A percentile compares a stretch with the other conserved stretches of the same genome.
Conservation (phyloP, 2,797 vertebrate species). For the Sebastes variabilis region DNA sequence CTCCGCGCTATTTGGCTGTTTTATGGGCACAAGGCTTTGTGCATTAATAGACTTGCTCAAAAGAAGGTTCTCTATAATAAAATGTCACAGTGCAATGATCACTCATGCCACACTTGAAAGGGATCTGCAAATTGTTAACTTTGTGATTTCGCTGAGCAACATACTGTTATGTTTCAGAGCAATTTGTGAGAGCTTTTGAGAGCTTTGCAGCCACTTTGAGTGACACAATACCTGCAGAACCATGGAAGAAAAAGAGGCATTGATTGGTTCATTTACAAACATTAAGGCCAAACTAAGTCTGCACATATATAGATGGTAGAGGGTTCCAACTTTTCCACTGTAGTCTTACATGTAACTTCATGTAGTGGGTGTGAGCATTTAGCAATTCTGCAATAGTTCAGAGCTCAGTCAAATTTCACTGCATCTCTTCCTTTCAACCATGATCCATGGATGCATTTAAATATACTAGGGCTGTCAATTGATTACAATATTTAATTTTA, state of each 20-base stretch:
- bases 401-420: background rate
- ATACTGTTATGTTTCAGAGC: background rate
- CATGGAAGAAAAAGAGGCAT: constrained; percentile 24
- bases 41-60: constrained; percentile 47
- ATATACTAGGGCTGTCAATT: background rate
- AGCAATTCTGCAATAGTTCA: constrained; percentile 9
- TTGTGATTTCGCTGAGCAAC: constrained; percentile 8
- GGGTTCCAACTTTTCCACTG: constrained; percentile 33
- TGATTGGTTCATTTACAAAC: constrained; percentile 23
- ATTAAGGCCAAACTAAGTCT: constrained; percentile 39
- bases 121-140: constrained; percentile 15
- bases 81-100: constrained; percentile 24
- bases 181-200: background rate
- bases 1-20: constrained; percentile 16
- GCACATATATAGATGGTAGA: constrained; percentile 1
- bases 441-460: background rate
- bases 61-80: constrained; percentile 57
- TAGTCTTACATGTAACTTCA: constrained; percentile 1
- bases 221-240: constrained; percentile 42
- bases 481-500: no score
- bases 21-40: constrained; percentile 15
- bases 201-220: background rate
- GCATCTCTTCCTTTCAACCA: background rate
- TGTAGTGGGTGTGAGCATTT: background rate
- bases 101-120: background rate